Conservation (phyloP, 2,113 vertebrate species). For the Bucco capensis region DNA sequence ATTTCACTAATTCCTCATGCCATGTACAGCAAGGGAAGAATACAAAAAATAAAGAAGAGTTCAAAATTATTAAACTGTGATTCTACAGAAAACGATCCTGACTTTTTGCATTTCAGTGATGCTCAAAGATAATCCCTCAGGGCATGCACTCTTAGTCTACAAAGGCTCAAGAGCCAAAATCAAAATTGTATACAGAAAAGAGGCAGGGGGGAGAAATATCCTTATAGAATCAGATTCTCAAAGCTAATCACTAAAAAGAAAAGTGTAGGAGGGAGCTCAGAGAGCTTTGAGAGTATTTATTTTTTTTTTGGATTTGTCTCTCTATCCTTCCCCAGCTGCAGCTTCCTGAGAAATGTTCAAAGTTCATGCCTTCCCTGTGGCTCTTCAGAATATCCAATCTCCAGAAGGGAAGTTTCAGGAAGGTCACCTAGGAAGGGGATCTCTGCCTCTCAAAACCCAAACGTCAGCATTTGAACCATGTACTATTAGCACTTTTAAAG, state of each 20-base stretch:
- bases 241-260: conserved; percentile 7
- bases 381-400: background rate
- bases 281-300: background rate
- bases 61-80: background rate
- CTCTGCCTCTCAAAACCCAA: background rate
- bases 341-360: background rate
- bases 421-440: background rate
- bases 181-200: background rate
- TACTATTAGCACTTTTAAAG: background rate
- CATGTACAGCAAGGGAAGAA: background rate
- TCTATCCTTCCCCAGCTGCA: background rate
- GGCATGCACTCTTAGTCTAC: background rate
- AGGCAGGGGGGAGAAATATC: background rate
- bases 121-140: background rate
- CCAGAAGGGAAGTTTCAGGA: background rate
- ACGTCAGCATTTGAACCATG: background rate
- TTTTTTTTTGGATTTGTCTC: background rate
- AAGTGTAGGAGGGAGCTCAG: background rate
- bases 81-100: background rate
- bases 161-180: background rate
- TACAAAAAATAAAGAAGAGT: background rate
- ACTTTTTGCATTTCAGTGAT: background rate
- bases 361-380: background rate
- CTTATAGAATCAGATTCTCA: background rate
- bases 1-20: background rate